Conservation (phyloP, 2,888 invertebrate genomes). For the Cryptocephalus primarius region DNA sequence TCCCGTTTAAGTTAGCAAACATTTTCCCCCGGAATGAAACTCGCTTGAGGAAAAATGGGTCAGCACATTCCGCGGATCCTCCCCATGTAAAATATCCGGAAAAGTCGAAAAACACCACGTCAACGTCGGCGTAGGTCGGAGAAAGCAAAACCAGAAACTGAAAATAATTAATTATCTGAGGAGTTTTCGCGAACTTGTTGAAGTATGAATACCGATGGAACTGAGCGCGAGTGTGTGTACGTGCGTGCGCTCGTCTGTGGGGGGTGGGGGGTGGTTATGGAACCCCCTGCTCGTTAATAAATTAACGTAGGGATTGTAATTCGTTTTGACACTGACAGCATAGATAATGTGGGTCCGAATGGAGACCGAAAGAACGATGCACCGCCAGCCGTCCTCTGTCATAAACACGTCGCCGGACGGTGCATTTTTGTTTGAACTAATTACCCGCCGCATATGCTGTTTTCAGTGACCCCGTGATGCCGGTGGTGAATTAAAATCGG, state of each 20-base stretch:
- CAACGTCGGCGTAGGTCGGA: too few species aligned
- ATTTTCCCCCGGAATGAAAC: too few species aligned
- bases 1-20: too few species aligned
- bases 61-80: too few species aligned
- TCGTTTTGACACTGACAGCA: slow-evolving; percentile 21
- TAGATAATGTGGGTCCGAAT: slow-evolving; percentile 20
- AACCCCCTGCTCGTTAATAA: slow-evolving; percentile 20
- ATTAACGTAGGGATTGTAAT: slow-evolving; percentile 21
- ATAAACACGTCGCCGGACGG: background rate
- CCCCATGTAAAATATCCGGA: too few species aligned
- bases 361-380: background rate
- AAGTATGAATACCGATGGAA: slow-evolving; percentile 9
- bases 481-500: too few species aligned
- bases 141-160: background rate
- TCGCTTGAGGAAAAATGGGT: too few species aligned
- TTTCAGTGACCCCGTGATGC: too few species aligned
- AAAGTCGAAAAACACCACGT: too few species aligned
- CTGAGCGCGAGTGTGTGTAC: background rate
- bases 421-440: slow-evolving; percentile 1
- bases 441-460: too few species aligned
- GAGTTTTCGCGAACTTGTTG: slow-evolving; percentile 9
- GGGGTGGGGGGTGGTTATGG: slow-evolving; percentile 13
- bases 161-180: slow-evolving; percentile 7
- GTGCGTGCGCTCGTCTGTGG: too few species aligned
- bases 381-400: background rate